Evolutionary conservation across 1,140 invertebrate species (phyloP).

Genomic region (Pygmarrhopalites habei): DNA sequence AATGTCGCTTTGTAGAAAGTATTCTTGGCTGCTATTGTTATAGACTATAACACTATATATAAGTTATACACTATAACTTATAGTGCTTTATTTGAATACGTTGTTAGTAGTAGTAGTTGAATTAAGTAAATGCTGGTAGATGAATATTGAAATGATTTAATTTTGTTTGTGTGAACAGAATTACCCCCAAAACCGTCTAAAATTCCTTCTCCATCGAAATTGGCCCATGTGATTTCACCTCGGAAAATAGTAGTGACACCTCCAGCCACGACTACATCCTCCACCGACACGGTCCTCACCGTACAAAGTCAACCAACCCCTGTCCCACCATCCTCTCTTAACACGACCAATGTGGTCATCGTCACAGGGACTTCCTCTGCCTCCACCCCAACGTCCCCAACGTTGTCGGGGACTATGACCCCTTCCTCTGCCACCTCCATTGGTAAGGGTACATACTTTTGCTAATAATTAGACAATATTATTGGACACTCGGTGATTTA

Average conservation of each 20-base stretch:
- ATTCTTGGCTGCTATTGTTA: too few relatives aligned
- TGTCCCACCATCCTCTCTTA: too few relatives aligned
- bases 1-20: too few relatives aligned
- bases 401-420: constrained; percentile 11
- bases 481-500: constrained; percentile 5
- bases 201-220: constrained; percentile 39
- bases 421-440: constrained; percentile 16
- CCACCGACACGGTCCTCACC: too few relatives aligned
- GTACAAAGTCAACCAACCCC: too few relatives aligned
- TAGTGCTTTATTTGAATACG: too few relatives aligned
- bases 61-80: too few relatives aligned
- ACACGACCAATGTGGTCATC: too few relatives aligned
- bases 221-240: constrained; percentile 17
- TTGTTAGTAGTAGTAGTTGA: too few relatives aligned
- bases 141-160: background rate
- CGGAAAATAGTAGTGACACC: constrained; percentile 16
- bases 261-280: background rate
- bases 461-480: too few relatives aligned
- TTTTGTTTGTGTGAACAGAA: constrained; percentile 36
- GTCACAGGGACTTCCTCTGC: background rate
- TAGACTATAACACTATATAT: too few relatives aligned
- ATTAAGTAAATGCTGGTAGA: background rate
- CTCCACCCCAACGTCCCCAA: constrained; percentile 26
- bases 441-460: too few relatives aligned
- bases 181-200: constrained; percentile 45